phyloP scores from a whole-genome alignment of 2,113 vertebrate species.

The Eira barbara region DNA sequence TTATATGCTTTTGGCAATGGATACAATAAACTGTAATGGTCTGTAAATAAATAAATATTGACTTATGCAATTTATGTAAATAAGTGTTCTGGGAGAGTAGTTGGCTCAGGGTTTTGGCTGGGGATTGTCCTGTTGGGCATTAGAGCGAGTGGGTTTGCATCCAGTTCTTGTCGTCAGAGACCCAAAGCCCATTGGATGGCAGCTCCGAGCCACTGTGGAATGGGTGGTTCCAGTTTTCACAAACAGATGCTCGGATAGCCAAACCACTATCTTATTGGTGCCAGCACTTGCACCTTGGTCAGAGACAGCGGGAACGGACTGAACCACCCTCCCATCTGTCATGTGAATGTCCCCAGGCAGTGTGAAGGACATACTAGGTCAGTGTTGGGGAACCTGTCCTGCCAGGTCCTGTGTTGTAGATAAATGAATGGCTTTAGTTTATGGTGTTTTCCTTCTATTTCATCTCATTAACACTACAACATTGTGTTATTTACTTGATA shows the following conservation, averaged over 20 bases:
- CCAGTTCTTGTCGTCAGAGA: conserved; percentile 20
- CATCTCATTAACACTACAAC: conserved; percentile 65
- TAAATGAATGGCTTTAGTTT: conserved; percentile 60
- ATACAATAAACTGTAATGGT: conserved; percentile 86
- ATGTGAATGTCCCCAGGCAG: conserved; percentile 38
- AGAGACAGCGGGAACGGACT: background rate
- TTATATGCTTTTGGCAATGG: conserved; percentile 82
- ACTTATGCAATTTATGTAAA: conserved; percentile 77
- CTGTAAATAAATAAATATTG: conserved; percentile 86
- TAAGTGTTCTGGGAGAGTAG: conserved; percentile 62
- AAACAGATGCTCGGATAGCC: background rate
- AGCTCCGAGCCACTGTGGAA: conserved; percentile 39
- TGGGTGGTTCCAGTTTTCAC: conserved; percentile 59
- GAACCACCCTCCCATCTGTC: conserved; percentile 45
- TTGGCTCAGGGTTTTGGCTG: conserved; percentile 55
- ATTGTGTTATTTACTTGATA: conserved; percentile 75
- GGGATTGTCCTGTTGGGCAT: background rate
- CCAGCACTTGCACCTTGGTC: conserved; percentile 46
- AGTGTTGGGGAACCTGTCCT: conserved; percentile 20
- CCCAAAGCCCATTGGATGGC: conserved; percentile 57
- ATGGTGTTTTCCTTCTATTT: conserved; percentile 65
- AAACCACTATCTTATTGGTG: background rate
- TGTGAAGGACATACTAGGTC: conserved; percentile 47
- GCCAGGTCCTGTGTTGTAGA: conserved; percentile 60
- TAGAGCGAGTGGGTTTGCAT: conserved; percentile 56